A percentile compares a stretch with the other conserved stretches of the same genome.
Evolutionary conservation across 1,140 invertebrate species (phyloP).

Genomic region (Drosophila pseudoobscura): DNA sequence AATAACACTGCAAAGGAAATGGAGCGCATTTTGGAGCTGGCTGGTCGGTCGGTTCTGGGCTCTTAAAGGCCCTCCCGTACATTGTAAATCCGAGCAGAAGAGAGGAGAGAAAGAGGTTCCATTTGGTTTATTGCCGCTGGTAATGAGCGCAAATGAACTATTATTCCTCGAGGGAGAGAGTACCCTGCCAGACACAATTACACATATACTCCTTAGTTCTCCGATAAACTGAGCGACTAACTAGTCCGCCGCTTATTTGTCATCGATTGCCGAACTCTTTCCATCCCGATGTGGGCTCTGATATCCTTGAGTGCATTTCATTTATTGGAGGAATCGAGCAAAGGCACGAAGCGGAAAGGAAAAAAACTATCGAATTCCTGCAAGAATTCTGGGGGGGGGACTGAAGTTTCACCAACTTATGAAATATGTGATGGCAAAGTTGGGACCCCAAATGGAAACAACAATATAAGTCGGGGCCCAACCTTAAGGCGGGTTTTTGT

Average conservation of each 20-base stretch:
- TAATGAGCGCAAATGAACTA: too few relatives aligned
- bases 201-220: not conserved
- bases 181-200: too few relatives aligned
- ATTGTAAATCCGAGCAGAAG: slow-evolving; percentile 25
- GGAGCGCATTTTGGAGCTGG: slow-evolving; percentile 34
- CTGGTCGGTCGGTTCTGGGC: too few relatives aligned
- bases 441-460: slow-evolving; percentile 62
- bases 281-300: not conserved
- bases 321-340: slow-evolving; percentile 23
- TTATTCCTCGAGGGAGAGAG: too few relatives aligned
- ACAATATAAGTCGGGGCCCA: slow-evolving; percentile 33
- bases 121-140: not conserved
- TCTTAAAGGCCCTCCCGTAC: too few relatives aligned
- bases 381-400: slow-evolving; percentile 11
- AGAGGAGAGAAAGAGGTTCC: not conserved
- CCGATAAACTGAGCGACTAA: not conserved
- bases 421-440: slow-evolving; percentile 61
- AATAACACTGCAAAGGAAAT: slow-evolving; percentile 48
- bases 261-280: slow-evolving; percentile 39
- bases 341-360: slow-evolving; percentile 4
- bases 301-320: slow-evolving; percentile 31
- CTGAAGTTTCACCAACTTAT: slow-evolving; percentile 57
- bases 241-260: slow-evolving; percentile 14
- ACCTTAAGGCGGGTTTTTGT: slow-evolving; percentile 11
- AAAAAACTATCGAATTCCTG: slow-evolving; percentile 33